These are phyloP conservation scores for Varanus salvator DNA, from an alignment of 2,113 vertebrate species.

Conservation along the genomic window DNA sequence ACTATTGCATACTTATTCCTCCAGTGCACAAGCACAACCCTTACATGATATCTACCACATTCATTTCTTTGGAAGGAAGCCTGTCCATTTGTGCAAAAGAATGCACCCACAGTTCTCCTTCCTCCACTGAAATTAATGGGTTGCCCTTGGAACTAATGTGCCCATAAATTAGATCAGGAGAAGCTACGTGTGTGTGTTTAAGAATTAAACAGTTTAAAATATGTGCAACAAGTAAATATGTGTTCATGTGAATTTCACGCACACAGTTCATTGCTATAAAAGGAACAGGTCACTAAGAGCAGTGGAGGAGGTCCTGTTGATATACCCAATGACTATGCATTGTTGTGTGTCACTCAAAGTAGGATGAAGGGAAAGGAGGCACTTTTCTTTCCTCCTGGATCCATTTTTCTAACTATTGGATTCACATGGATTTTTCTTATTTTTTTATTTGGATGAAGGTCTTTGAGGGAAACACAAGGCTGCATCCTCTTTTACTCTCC, in stretches of 20 bases:
- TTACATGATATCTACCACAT: not conserved
- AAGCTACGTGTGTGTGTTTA: not conserved
- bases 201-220: not conserved
- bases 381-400: too few species aligned
- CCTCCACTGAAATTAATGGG: not conserved
- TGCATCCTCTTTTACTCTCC: constrained; percentile 14
- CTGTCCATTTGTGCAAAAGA: not conserved
- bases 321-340: not conserved
- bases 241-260: not conserved
- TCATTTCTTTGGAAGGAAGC: not conserved
- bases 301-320: not conserved
- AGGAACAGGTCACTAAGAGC: not conserved
- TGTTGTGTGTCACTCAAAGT: not conserved
- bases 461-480: not conserved
- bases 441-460: not conserved
- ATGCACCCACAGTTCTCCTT: not conserved
- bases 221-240: not conserved
- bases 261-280: not conserved
- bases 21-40: not conserved
- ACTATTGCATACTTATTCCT: not conserved
- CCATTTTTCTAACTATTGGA: not conserved
- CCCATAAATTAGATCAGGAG: not conserved
- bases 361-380: too few species aligned
- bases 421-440: not conserved
- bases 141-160: not conserved